Conservation (phyloP, 2,113 vertebrate genomes). For the Zeus faber region DNA sequence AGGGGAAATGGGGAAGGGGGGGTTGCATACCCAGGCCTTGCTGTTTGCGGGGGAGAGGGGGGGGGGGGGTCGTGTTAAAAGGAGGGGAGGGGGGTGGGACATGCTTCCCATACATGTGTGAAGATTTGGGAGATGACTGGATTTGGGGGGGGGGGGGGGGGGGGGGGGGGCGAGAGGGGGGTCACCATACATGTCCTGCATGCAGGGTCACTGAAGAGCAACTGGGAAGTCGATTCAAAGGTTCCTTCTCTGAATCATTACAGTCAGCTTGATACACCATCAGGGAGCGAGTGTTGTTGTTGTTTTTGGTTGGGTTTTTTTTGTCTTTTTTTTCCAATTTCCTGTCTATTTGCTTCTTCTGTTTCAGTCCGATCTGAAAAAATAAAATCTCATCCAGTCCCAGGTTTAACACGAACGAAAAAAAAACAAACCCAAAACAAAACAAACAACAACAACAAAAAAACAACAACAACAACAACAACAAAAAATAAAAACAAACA, state of each 20-base stretch:
- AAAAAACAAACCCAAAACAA: not conserved
- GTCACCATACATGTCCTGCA: constrained; percentile 86
- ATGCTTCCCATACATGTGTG: constrained; percentile 71
- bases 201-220: constrained; percentile 74
- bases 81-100: constrained; percentile 55
- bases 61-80: constrained; percentile 13
- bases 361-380: constrained; percentile 34
- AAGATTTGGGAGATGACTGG: constrained; percentile 22
- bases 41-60: constrained; percentile 19
- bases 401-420: not conserved
- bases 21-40: constrained; percentile 53
- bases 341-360: constrained; percentile 14
- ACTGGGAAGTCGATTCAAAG: constrained; percentile 47
- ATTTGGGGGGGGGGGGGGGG: not conserved
- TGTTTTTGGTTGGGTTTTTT: not conserved
- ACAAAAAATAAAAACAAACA: constrained; percentile 17
- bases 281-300: no score
- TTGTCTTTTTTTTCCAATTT: not conserved
- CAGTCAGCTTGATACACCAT: no score
- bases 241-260: constrained; percentile 44
- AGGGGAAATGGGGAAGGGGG: constrained; percentile 6
- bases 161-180: constrained; percentile 30
- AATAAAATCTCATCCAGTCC: constrained; percentile 10
- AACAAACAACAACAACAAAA: not conserved
- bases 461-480: constrained; percentile 14